Base-by-base conservation (phyloP, 1,140 invertebrate genomes). In the Radopholus similis region DNA sequence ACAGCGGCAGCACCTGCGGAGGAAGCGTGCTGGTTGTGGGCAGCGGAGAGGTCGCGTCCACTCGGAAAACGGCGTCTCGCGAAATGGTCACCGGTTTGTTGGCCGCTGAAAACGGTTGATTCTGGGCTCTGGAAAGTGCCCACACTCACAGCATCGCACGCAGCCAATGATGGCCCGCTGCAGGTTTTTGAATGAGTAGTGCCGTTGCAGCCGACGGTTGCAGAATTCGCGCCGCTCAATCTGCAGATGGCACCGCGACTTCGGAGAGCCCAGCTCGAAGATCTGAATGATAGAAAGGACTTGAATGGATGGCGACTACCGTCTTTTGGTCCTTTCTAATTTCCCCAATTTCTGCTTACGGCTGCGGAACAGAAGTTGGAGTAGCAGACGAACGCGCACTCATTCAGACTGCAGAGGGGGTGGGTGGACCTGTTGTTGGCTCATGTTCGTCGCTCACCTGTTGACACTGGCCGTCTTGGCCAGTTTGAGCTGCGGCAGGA, bases 371-470 rank as follows among this genome's bases (percentile, higher is more conserved):
- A 72, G 8, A 70, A 72, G 30, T 72, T 72, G 55, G 68, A 63
- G 40, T 72, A 72, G 30, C 71, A 72, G 49, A 72, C 71, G 30
- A 75, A 72, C 2, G 71, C 71, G 26, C 71, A 72, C 47, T 75
- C 72, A 23, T 71, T 75, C 5, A 72, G 26, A 49, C 73, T 72
- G 38, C 23, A 60, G 21, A 28, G 11, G 0, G 4, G 2, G 4
- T 2, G 23, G 37, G 15, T 58, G 34, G 4, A 38, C 23, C 35
- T 38, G 35, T 32, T 32, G 13, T 32, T 11, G 15, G 35, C 21
- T 28, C 13, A 3, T n/a, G 9, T 0, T 5, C 15, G 21, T n/a
- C 15, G 18, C 35, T 49, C 21, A 62, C 58, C 58, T 62, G 40
- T 26, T 13, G 11, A 62, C 58, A 28, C 34, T 34, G 13, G 58